Evolutionary conservation across 2,113 vertebrate genomes (phyloP), one percentile per base, ranked within the genome.

Genomic region (Nycticorax nycticorax): DNA sequence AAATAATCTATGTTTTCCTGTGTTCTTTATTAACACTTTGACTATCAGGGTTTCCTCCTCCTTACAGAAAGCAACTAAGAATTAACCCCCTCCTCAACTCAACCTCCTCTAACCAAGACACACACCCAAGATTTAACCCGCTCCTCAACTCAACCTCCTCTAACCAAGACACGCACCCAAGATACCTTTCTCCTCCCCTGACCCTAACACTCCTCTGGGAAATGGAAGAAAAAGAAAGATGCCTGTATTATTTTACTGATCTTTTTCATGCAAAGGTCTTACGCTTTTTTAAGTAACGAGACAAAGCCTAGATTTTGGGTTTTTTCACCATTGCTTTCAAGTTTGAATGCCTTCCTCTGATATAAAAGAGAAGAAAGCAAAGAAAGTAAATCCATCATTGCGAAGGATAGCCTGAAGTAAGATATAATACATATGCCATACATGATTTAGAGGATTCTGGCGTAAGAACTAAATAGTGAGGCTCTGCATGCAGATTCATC

Each of bases 381-480:
- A 26, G 57, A 7, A 67, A 74, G 71, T 76, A 92, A 92, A 97
- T 97, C 89, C 82, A 93, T 97, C 93, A 81, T 0, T 8, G 81
- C 90, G 93, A 95, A 78, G 90, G 88, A 90, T 45, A 13, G 91
- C 13, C 12, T 75, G 80, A 91, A 95, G 68, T 39, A 95, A 97
- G 81, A 98, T 96, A 88, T 88, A 96, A 95, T 91, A 95, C 97
- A 73, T 37, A 59, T 89, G 84, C 45, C 72, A 91, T 8, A 37
- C 37, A 15, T 93, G 95, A 96, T 97, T 98, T 95, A 97, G 90
- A 88, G 73, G 84, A 83, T 48, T 72, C 68, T 91, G 93, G 86
- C 47, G 21, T 35, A 64, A 63, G 92, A 92, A 60, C 91, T 80
- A 67, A 81, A 22, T 5, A 87, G 77, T 67, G 35, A 96, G 55